Base-by-base conservation (phyloP, 1,140 invertebrate species). In the Pogonomyrmex californicus region DNA sequence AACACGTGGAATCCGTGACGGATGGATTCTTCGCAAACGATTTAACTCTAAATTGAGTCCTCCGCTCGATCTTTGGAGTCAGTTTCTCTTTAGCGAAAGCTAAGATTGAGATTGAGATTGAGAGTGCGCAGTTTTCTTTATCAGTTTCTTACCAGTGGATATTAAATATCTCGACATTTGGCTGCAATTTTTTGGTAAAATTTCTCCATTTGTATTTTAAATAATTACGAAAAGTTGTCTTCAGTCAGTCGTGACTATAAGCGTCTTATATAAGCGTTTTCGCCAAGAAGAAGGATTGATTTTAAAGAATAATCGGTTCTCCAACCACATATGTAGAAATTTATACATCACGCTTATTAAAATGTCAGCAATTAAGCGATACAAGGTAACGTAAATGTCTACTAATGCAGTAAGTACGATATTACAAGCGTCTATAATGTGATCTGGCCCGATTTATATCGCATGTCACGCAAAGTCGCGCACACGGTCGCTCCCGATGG, bases 371-470 rank as follows among this genome's bases (percentile, higher is more conserved):
- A 49, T 47, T 30, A 60, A 38, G 33, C 23, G 23, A 23, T 17
- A 23, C 41, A 49, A 68, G 23, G 23, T 68, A 66, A 66, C 9
- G 6, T 41, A 44, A 44, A 38, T 9, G 38, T 23, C 4, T 66
- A 44, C 41, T 44, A 38, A 12, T 10, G 17, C 38, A 44, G 17
- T 12, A 66, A 44, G 9, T 12, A 23, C 63, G 12, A 33, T 47
- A 66, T 66, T 41, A 14, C 49, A 68, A 68, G 7, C 41, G 23
- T 47, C 65, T 44, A 12, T 17, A 62, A 77, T 44, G 30, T 36
- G 62, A 79, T 79, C 47, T 36, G 14, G 23, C 23, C 47, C 36
- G 77, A 83, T 83, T 83, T 83, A 73, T 49, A 60, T 60, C 17
- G 12, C 41, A 62, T 23, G 17, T 60, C 66, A 62, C 41, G 56